Evolutionary conservation across 2,797 vertebrate species (phyloP).

Genomic region (Saxicola maurus): DNA sequence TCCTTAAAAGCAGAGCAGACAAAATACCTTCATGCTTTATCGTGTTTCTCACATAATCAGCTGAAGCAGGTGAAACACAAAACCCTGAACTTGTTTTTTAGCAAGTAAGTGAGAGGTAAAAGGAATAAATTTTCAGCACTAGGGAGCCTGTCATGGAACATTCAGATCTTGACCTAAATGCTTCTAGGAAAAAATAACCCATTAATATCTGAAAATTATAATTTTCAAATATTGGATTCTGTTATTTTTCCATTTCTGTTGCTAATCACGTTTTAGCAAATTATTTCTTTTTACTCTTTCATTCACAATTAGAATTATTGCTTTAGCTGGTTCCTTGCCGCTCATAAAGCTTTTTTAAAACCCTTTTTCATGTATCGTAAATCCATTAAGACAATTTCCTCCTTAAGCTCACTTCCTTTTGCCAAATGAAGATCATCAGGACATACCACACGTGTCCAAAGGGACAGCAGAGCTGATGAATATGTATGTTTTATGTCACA

Average conservation of each 20-base stretch:
- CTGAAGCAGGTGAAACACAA: constrained; percentile 2
- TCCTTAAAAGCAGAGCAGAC: constrained; percentile 9
- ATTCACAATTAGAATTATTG: constrained; percentile 21
- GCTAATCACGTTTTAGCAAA: not conserved
- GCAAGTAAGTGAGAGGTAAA: not conserved
- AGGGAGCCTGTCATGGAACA: not conserved
- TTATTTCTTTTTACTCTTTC: not conserved
- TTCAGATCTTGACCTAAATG: not conserved
- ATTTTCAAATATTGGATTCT: not conserved
- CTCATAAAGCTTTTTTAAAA: not conserved
- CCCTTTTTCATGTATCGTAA: constrained; percentile 12
- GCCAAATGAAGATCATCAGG: constrained; percentile 69
- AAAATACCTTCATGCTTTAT: not conserved
- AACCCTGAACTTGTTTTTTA: constrained; percentile 11
- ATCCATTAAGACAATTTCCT: constrained; percentile 63
- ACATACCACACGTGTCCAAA: constrained; percentile 53
- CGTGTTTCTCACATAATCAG: not conserved
- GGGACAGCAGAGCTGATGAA: constrained; percentile 70
- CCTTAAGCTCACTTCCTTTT: constrained; percentile 51
- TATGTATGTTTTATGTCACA: constrained; percentile 74
- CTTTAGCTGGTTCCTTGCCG: not conserved
- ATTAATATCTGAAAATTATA: not conserved
- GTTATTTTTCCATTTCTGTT: not conserved
- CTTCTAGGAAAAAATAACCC: not conserved
- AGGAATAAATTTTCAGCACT: not conserved